Conservation (phyloP, 2,888 invertebrate genomes). For the Tillus elongatus region DNA sequence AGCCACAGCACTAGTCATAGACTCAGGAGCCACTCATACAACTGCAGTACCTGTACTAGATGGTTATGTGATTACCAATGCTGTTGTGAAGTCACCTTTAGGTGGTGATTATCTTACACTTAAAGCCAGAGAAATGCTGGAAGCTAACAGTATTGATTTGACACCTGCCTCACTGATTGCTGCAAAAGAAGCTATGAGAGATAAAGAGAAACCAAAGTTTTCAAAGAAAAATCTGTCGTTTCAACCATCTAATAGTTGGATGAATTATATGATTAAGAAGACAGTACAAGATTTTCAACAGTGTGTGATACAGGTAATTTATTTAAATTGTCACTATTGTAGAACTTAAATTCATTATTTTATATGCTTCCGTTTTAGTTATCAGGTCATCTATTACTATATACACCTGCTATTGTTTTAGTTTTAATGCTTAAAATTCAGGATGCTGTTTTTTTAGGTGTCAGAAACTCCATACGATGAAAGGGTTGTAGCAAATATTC, state of each 20-base stretch:
- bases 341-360: too few relatives aligned
- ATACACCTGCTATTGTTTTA: too few relatives aligned
- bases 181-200: conserved; percentile 83
- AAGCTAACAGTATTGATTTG: conserved; percentile 48
- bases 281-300: conserved; percentile 67
- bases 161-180: conserved; percentile 53
- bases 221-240: conserved; percentile 66
- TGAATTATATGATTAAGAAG: conserved; percentile 88
- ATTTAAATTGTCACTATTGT: too few relatives aligned
- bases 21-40: conserved; percentile 96
- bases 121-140: conserved; percentile 53
- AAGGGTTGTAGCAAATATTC: conserved; percentile 73
- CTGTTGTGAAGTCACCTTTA: conserved; percentile 90
- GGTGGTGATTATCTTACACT: conserved; percentile 91
- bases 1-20: conserved; percentile 79
- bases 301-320: conserved; percentile 58
- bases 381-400: too few relatives aligned
- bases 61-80: conserved; percentile 91
- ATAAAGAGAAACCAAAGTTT: conserved; percentile 81
- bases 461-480: conserved; percentile 89
- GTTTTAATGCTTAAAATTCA: too few relatives aligned
- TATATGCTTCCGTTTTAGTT: too few relatives aligned
- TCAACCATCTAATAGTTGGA: conserved; percentile 83
- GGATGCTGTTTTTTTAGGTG: conserved; percentile 49
- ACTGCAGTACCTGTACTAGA: conserved; percentile 91